Percentiles rank a stretch among this genome's conserved stretches.
These are phyloP conservation scores for Scarus forsteni DNA, from an alignment of 2,797 vertebrate genomes.

Conservation along the genomic window DNA sequence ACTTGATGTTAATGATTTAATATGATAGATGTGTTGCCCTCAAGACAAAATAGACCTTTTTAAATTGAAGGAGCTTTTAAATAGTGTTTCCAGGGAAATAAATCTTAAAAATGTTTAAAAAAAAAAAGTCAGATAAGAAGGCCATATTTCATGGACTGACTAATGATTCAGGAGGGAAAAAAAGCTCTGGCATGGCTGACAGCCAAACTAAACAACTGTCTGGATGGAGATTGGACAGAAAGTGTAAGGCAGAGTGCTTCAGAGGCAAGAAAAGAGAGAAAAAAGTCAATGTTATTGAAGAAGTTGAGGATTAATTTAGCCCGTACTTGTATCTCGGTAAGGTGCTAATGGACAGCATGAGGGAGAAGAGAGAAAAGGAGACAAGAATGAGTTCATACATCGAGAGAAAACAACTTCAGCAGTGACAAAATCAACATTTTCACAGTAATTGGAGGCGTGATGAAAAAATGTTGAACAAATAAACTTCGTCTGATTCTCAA, in stretches of 20 bases:
- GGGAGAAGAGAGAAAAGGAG: conserved; percentile 87
- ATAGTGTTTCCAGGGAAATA: background rate
- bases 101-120: conserved; percentile 17
- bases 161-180: background rate
- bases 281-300: conserved; percentile 92
- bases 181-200: conserved; percentile 20
- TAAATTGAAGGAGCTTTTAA: background rate
- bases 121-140: conserved; percentile 20
- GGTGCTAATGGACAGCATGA: conserved; percentile 97
- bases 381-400: conserved; percentile 90
- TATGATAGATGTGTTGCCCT: background rate
- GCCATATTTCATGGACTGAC: conserved; percentile 4
- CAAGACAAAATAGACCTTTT: background rate
- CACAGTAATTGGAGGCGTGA: conserved; percentile 35
- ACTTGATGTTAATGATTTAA: background rate
- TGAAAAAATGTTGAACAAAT: conserved; percentile 31
- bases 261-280: conserved; percentile 80
- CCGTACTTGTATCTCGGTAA: conserved; percentile 99
- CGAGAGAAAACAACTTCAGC: conserved; percentile 81
- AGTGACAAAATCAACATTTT: conserved; percentile 56
- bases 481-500: conserved; percentile 17
- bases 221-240: conserved; percentile 30
- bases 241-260: conserved; percentile 28
- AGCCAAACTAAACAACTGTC: conserved; percentile 44
- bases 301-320: conserved; percentile 88